Evolutionary conservation across 2,797 vertebrate genomes (phyloP).

Genomic region (Salmo trutta): DNA sequence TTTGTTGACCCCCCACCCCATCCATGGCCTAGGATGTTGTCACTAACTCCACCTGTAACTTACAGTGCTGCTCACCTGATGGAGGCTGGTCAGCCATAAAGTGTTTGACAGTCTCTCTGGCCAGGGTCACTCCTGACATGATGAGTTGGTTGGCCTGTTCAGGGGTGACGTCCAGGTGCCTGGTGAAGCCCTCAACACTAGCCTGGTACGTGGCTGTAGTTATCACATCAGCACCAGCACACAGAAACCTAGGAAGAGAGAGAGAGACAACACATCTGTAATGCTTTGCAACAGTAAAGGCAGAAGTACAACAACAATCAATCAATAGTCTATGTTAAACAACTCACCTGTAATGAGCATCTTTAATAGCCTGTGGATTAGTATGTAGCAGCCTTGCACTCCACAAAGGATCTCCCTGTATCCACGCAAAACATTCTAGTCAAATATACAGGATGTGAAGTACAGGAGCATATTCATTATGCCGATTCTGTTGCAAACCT

Average conservation of each 20-base stretch:
- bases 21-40: too few relatives aligned
- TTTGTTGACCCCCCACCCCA: too few relatives aligned
- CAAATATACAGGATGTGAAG: neutral
- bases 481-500: too few relatives aligned
- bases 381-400: slow-evolving; percentile 79
- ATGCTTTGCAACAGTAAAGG: neutral
- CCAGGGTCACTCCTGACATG: slow-evolving; percentile 75
- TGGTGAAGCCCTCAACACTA: slow-evolving; percentile 74
- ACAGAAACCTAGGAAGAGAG: slow-evolving; percentile 70
- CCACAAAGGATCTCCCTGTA: slow-evolving; percentile 83
- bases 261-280: neutral
- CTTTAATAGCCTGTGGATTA: slow-evolving; percentile 75
- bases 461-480: too few relatives aligned
- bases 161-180: slow-evolving; percentile 64
- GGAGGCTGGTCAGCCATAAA: slow-evolving; percentile 50
- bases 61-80: slow-evolving; percentile 51
- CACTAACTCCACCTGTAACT: too few relatives aligned
- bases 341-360: slow-evolving; percentile 75
- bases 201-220: slow-evolving; percentile 83
- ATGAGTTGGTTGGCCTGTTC: slow-evolving; percentile 72
- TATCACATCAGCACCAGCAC: slow-evolving; percentile 78
- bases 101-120: slow-evolving; percentile 65
- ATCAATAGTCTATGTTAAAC: neutral
- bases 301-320: neutral
- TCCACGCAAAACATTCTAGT: neutral